Evolutionary conservation across 2,113 vertebrate genomes (phyloP), one percentile per base, ranked within the genome.

Genomic region (Phalacrocorax pelagicus): DNA sequence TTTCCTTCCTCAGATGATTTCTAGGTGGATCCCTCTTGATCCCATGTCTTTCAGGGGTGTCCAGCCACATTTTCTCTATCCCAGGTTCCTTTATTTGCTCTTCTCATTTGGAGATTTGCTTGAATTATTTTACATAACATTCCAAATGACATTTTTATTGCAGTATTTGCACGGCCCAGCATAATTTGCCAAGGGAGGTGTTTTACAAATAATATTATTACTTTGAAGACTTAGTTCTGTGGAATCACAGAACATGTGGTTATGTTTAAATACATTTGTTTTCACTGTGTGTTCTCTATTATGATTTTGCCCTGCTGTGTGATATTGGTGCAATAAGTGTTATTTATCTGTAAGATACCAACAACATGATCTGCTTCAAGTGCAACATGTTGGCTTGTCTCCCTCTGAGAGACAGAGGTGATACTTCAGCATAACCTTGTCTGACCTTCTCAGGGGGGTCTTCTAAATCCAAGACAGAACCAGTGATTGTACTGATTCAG

Each of bases 161-260:
- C 73, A 32, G 54, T 57, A 72, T 94, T 88, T 94, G 47, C 86
- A 81, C 8, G 26, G 57, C 49, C 69, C 61, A 65, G 88, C 40
- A 86, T 74, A 93, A 88, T 91, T 92, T 97, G 83, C 86, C 77
- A 89, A 94, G 86, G 88, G 94, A 97, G 69, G 77, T 92, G 92
- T 94, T 97, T 91, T 92, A 92, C 81, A 95, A 95, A 95, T 89
- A 95, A 86, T 94, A 94, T 96, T 96, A 89, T 93, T 95, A 89
- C 86, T 97, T 95, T 89, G 88, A 96, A 92, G 88, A 85, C 71
- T 63, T 93, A 85, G 81, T 79, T 24, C 36, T 81, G 40, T 74
- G 57, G 66, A 90, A 96, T 93, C 72, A 87, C 34, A 79, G 73
- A 87, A 87, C 94, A 94, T 94, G 86, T 94, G 95, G 95, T 93